A percentile compares a stretch with the other conserved stretches of the same genome.
Evolutionary conservation across 92 coral and sea anemone species (phyloP).

Genomic region (Phymanthus crucifer): DNA sequence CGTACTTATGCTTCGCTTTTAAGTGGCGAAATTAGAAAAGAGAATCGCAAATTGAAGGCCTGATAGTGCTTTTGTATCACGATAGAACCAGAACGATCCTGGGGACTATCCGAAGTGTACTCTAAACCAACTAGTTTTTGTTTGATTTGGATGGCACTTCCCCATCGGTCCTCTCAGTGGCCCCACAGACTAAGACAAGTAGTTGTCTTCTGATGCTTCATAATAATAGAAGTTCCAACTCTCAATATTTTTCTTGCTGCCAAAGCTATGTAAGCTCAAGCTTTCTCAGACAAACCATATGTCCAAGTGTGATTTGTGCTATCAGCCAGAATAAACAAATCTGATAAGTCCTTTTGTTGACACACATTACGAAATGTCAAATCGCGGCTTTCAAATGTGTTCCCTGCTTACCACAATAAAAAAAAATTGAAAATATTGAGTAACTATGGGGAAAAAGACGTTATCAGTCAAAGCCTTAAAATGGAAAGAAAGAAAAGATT

Average conservation of each 20-base stretch:
- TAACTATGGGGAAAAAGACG: neutral
- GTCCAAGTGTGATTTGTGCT: constrained; percentile 33
- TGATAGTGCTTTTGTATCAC: neutral
- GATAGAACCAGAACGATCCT: neutral
- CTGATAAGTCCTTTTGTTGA: constrained; percentile 35
- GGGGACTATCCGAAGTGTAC: neutral
- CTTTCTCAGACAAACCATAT: constrained; percentile 27
- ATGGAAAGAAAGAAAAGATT: constrained; percentile 2
- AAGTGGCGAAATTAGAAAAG: constrained; percentile 2
- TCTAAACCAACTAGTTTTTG: neutral
- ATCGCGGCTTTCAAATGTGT: constrained; percentile 41
- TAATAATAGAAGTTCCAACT: constrained; percentile 11
- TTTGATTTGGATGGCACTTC: constrained; percentile 4
- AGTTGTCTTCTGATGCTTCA: neutral
- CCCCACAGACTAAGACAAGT: neutral
- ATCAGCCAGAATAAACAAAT: constrained; percentile 47
- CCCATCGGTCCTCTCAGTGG: neutral
- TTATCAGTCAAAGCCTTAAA: neutral
- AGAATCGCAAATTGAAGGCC: neutral
- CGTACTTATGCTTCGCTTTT: constrained; percentile 23
- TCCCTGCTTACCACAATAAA: constrained; percentile 25
- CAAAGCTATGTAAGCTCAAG: constrained; percentile 19
- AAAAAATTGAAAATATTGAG: constrained; percentile 12
- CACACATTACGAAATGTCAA: constrained; percentile 47
- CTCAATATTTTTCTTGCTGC: constrained; percentile 9